A percentile compares a stretch with the other conserved stretches of the same genome.
phyloP scores from a whole-genome alignment of 2,888 invertebrate species.

The Heliconius hortense region DNA sequence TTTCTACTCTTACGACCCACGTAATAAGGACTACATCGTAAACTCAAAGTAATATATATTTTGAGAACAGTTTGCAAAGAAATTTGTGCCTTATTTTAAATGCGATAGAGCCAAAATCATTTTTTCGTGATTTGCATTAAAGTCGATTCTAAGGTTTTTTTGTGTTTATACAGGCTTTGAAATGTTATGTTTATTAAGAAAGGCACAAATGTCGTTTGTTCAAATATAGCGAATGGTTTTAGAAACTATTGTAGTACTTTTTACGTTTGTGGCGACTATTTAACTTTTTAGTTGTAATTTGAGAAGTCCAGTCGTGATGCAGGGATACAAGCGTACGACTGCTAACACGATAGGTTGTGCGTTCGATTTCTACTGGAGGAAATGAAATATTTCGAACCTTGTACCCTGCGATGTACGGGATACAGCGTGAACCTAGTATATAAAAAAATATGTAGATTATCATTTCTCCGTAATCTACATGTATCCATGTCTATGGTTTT shows the following conservation, averaged over 20 bases:
- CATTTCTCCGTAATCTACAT: no score
- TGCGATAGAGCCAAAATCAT: not conserved
- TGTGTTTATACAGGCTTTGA: slow-evolving; percentile 20
- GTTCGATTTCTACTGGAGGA: no score
- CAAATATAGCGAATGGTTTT: slow-evolving; percentile 22
- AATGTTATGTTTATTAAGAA: slow-evolving; percentile 28
- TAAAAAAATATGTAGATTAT: no score
- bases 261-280: not conserved
- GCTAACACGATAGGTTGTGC: no score
- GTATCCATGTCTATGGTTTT: no score
- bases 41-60: slow-evolving; percentile 15
- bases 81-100: not conserved
- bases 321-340: no score
- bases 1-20: slow-evolving; percentile 8
- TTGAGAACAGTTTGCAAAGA: not conserved
- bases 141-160: slow-evolving; percentile 11
- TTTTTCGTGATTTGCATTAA: not conserved
- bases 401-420: no score
- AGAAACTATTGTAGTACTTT: slow-evolving; percentile 13
- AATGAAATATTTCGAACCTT: no score
- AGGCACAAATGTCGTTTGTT: slow-evolving; percentile 24
- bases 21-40: slow-evolving; percentile 14
- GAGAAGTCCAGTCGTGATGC: no score
- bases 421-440: no score
- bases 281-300: not conserved